Conservation (phyloP, 1,140 invertebrate genomes). For the Bombus picipes region DNA sequence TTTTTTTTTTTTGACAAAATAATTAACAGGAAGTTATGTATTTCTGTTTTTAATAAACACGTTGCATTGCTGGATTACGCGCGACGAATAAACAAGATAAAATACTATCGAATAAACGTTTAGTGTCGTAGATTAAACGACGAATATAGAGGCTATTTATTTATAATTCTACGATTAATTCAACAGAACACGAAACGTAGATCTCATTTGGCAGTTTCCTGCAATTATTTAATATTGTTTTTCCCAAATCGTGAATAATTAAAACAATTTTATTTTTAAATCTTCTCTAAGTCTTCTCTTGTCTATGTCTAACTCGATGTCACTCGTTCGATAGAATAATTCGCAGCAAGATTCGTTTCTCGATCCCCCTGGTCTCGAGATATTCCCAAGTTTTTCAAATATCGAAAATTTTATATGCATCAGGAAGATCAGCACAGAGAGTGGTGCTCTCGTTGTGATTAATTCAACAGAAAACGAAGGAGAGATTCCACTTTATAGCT, state of each 20-base stretch:
- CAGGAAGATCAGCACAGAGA: too few species aligned
- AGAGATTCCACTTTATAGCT: too few species aligned
- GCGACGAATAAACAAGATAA: not conserved
- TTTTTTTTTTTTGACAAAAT: not conserved
- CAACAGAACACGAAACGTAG: too few species aligned
- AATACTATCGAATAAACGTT: not conserved
- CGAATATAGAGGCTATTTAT: too few species aligned
- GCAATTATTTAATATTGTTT: too few species aligned
- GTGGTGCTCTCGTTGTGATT: too few species aligned
- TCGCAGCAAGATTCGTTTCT: not conserved
- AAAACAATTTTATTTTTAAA: too few species aligned
- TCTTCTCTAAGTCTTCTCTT: too few species aligned
- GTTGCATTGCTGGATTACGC: not conserved
- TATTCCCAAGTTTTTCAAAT: not conserved
- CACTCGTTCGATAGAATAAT: not conserved
- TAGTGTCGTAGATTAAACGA: accelerated
- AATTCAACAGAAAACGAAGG: not conserved
- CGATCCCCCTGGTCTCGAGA: too few species aligned
- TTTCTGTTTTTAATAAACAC: not conserved
- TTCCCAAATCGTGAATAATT: too few species aligned
- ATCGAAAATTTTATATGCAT: not conserved
- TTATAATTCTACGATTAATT: too few species aligned
- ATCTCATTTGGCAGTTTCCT: too few species aligned
- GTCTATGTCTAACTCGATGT: not conserved
- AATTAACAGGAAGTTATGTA: not conserved